Conservation (phyloP, 1,140 invertebrate species). For the Apis cerana region DNA sequence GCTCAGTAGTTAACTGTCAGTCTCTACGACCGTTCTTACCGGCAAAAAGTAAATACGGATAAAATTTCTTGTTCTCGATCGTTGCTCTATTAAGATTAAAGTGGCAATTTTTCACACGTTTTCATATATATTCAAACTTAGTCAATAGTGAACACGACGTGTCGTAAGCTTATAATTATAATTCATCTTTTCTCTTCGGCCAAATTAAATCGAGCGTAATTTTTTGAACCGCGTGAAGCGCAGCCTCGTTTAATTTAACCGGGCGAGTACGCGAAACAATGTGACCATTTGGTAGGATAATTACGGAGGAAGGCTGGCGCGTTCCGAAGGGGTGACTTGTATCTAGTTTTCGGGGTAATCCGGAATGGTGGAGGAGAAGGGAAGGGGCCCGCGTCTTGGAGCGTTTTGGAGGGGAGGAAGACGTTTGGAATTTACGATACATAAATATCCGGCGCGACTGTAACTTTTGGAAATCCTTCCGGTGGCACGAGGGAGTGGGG, state of each 20-base stretch:
- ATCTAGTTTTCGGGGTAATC: slow-evolving; percentile 39
- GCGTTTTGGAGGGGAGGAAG: slow-evolving; percentile 24
- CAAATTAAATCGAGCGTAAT: slow-evolving; percentile 36
- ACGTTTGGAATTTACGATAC: slow-evolving; percentile 48
- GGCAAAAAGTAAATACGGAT: too few species aligned
- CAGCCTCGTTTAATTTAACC: slow-evolving; percentile 54
- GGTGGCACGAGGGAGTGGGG: background rate
- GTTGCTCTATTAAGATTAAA: too few species aligned
- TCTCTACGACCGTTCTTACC: too few species aligned
- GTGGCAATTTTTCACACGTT: too few species aligned
- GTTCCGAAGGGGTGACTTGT: slow-evolving; percentile 54
- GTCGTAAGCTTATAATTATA: too few species aligned
- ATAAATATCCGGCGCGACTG: slow-evolving; percentile 52
- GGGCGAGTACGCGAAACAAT: slow-evolving; percentile 57
- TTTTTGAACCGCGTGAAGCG: slow-evolving; percentile 35
- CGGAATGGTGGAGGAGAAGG: slow-evolving; percentile 13
- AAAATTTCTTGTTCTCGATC: too few species aligned
- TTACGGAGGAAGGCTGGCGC: slow-evolving; percentile 40
- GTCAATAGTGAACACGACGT: too few species aligned
- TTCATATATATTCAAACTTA: too few species aligned
- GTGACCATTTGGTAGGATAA: slow-evolving; percentile 64
- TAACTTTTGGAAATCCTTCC: slow-evolving; percentile 44
- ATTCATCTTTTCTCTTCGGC: background rate
- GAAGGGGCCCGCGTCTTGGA: slow-evolving; percentile 11
- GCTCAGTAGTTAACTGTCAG: too few species aligned